phyloP scores from a whole-genome alignment of 37 sponge, comb jelly and placozoan genomes.

The Eunapius fragilis region DNA sequence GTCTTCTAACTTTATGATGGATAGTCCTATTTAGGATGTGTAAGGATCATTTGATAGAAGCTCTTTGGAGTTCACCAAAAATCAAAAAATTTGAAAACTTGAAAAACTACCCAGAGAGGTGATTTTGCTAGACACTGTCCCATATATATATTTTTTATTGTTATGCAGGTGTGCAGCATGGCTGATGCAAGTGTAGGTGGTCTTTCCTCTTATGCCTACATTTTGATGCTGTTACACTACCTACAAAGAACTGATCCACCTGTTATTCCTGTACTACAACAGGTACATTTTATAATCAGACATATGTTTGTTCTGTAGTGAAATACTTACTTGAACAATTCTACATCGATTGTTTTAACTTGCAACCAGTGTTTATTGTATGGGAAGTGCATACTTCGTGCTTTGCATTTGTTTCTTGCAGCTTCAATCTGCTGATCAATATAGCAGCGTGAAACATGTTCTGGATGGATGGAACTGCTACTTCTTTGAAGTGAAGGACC shows the following conservation, averaged over 20 bases:
- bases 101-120: no score
- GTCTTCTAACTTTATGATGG: no score
- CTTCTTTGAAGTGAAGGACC: conserved; percentile 20
- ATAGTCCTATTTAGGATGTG: no score
- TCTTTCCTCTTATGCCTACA: conserved; percentile 94
- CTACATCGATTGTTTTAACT: no score
- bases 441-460: background rate
- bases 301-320: no score
- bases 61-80: no score
- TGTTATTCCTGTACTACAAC: conserved; percentile 80
- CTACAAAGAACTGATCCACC: conserved; percentile 83
- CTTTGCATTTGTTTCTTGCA: background rate
- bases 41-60: no score
- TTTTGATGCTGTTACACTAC: conserved; percentile 87
- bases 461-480: conserved; percentile 63
- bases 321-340: no score
- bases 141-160: background rate
- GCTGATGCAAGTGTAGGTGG: conserved; percentile 89
- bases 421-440: background rate
- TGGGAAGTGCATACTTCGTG: background rate
- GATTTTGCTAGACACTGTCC: no score
- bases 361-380: background rate
- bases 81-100: no score
- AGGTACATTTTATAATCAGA: conserved; percentile 30
- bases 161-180: conserved; percentile 73